Conservation (phyloP, 2,888 invertebrate species). For the Ischnus inquisitorius region DNA sequence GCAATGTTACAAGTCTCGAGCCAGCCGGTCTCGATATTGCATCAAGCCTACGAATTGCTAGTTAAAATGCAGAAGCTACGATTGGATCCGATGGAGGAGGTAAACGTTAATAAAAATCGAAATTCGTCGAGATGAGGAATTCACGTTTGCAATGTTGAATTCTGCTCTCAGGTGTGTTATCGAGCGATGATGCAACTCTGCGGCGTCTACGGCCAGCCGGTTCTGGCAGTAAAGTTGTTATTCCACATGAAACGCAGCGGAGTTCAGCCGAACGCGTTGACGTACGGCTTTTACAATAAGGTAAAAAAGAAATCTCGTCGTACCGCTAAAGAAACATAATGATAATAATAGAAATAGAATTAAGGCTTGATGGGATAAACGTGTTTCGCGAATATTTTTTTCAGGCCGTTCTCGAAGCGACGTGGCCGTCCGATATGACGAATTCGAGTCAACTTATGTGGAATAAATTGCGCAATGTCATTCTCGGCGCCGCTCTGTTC, state of each 20-base stretch:
- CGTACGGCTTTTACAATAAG: constrained; percentile 95
- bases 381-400: constrained; percentile 57
- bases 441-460: constrained; percentile 95
- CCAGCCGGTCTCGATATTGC: constrained; percentile 86
- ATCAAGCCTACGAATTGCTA: constrained; percentile 93
- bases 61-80: constrained; percentile 94
- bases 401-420: constrained; percentile 95
- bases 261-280: constrained; percentile 98
- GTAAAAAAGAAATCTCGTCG: constrained; percentile 67
- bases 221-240: constrained; percentile 96
- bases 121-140: background rate
- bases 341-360: background rate
- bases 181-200: constrained; percentile 99
- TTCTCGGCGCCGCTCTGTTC: constrained; percentile 96
- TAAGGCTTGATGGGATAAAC: background rate
- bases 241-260: constrained; percentile 97
- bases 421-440: constrained; percentile 95
- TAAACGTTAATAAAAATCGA: constrained; percentile 79
- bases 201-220: constrained; percentile 96
- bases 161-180: constrained; percentile 93
- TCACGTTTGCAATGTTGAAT: background rate
- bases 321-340: too few species aligned
- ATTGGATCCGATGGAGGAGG: constrained; percentile 95
- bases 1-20: constrained; percentile 89
- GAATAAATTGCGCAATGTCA: constrained; percentile 97